Evolutionary conservation across 2,113 vertebrate species (phyloP), one percentile per base, ranked within the genome.

Genomic region (Xiphophorus couchianus): DNA sequence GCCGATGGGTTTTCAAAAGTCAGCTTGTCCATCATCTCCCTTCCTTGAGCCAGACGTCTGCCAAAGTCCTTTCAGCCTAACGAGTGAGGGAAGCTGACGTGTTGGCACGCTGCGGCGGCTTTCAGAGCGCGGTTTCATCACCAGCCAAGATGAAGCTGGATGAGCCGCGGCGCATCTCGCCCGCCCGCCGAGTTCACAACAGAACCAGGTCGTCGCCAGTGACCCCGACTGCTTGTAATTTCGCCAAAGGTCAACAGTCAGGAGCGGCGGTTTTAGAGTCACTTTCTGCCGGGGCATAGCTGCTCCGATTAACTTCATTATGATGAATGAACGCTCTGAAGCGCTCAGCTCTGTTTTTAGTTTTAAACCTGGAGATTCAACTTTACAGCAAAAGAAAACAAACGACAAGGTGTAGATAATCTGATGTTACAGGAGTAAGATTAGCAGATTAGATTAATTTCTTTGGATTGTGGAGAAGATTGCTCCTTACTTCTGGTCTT

Each of bases 191-290:
- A 10, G 73, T 71, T 86, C 78, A 60, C 80, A 84, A 82, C 33
- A 12, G 54, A 63, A 31, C 68, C 77, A 31, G 68, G 67, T 48
- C 29, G 72, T 88, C 86, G 90, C 11, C 64, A 79, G 83, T 67
- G 83, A 84, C 80, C 73, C 42, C 72, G 74, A 0, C 67, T 70
- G 51, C 76, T 73, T 62, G 74, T 69, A 71, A 70, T 63, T 69
- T 68, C 30, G 69, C 68, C 86, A 85, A 91, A 93, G 90, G 92
- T 90, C 86, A 89, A 42, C 69, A 74, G 76, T 83, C 72, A 35
- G 78, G 63, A 69, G 65, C 58, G 35, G 39, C 30, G n/a, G 29
- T 58, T 75, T 69, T 54, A 81, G 62, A 66, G 70, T 1, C 71
- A 62, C 39, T 74, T 72, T 67, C 33, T 48, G 37, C 62, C 17